A percentile compares a stretch with the other conserved stretches of the same genome.
Evolutionary conservation across 2,113 vertebrate genomes (phyloP).

Genomic region (Nerophis lumbriciformis): DNA sequence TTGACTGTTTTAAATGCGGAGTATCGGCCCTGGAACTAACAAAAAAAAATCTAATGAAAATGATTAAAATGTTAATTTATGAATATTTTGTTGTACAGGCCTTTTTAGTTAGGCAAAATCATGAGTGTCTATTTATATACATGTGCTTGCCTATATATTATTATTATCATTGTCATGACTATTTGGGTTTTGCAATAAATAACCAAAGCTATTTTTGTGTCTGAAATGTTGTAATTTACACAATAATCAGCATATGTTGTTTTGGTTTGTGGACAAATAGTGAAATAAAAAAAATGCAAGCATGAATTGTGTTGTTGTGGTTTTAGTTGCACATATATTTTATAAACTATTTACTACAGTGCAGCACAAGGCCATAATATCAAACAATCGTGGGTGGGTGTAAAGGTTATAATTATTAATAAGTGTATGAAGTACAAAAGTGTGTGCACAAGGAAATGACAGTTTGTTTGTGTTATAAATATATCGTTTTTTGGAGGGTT

Average conservation of each 20-base stretch:
- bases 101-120: conserved; percentile 27
- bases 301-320: no score
- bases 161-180: conserved; percentile 22
- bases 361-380: no score
- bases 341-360: no score
- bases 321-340: no score
- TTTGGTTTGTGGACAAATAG: no score
- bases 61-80: conserved; percentile 1
- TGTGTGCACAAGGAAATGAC: no score
- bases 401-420: no score
- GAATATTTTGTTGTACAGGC: conserved; percentile 5
- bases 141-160: conserved; percentile 22
- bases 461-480: no score
- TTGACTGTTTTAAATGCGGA: conserved; percentile 56
- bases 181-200: conserved; percentile 30
- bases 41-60: neutral
- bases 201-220: conserved; percentile 45
- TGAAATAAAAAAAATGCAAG: no score
- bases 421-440: no score
- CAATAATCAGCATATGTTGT: conserved; percentile 29
- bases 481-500: no score
- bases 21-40: conserved; percentile 75
- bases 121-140: conserved; percentile 41
- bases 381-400: no score
- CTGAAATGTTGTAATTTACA: conserved; percentile 45